Percentiles rank a stretch among this genome's conserved stretches.
Conservation (phyloP, 2,797 vertebrate genomes). For the Dicrostonyx torquatus region DNA sequence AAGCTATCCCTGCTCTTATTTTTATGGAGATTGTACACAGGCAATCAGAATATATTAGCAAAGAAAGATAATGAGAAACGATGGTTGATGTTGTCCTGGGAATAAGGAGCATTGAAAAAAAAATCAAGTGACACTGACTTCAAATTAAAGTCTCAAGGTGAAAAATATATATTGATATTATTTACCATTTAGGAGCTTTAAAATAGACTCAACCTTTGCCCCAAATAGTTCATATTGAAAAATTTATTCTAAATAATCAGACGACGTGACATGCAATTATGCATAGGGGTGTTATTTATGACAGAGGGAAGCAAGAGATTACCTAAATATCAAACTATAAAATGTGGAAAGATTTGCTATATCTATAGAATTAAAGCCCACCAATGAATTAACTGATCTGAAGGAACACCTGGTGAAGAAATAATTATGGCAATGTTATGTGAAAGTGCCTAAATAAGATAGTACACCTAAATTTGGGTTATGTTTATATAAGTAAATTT, state of each 20-base stretch:
- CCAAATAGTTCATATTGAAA: slow-evolving; percentile 1
- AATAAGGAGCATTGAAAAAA: slow-evolving; percentile 39
- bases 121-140: neutral
- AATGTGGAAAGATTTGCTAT: neutral
- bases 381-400: neutral
- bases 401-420: slow-evolving; percentile 45
- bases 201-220: neutral
- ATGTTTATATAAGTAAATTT: neutral
- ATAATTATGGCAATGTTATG: neutral
- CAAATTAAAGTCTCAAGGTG: neutral
- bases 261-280: slow-evolving; percentile 13
- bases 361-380: neutral
- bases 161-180: neutral
- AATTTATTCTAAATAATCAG: slow-evolving; percentile 53
- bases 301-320: neutral
- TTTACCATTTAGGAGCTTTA: slow-evolving; percentile 37
- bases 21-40: slow-evolving; percentile 76
- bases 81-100: slow-evolving; percentile 62
- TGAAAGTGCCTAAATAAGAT: neutral
- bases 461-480: neutral
- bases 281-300: slow-evolving; percentile 7
- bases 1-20: slow-evolving; percentile 74
- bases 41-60: slow-evolving; percentile 82
- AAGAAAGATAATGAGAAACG: slow-evolving; percentile 74
- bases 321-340: slow-evolving; percentile 21